Percentiles rank a stretch among this genome's conserved stretches.
phyloP scores from a whole-genome alignment of 2,888 invertebrate genomes.

The Ischnus inquisitorius region DNA sequence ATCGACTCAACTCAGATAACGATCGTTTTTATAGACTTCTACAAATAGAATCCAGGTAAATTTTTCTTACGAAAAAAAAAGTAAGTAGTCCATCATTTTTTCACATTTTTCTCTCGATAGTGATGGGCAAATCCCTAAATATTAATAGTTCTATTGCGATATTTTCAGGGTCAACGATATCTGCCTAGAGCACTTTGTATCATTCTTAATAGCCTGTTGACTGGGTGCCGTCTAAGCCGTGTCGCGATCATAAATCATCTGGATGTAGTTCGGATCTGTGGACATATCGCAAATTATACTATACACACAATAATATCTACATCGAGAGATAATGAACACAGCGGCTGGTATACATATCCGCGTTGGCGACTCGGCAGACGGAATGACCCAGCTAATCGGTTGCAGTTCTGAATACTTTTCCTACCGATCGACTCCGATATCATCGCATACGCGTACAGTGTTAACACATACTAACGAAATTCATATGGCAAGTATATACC shows the following conservation, averaged over 20 bases:
- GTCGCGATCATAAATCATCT: conserved; percentile 11
- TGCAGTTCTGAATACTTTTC: conserved; percentile 56
- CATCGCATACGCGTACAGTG: conserved; percentile 27
- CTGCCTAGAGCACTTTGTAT: neutral
- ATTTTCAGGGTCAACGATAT: too few species aligned
- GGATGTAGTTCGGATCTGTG: conserved; percentile 32
- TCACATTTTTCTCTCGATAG: too few species aligned
- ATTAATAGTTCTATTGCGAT: too few species aligned
- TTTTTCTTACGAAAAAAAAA: too few species aligned
- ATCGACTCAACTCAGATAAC: too few species aligned
- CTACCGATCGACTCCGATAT: conserved; percentile 57
- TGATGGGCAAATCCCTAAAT: too few species aligned
- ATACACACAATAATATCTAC: conserved; percentile 54
- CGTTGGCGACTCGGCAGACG: conserved; percentile 61
- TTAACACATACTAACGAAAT: conserved; percentile 20
- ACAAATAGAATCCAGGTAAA: too few species aligned
- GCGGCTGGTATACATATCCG: conserved; percentile 20
- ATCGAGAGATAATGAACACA: conserved; percentile 22
- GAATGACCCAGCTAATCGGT: conserved; percentile 64
- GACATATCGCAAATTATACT: conserved; percentile 53
- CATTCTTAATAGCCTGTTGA: neutral
- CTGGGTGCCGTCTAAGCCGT: conserved; percentile 4
- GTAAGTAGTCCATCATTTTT: too few species aligned
- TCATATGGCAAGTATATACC: neutral
- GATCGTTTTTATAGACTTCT: too few species aligned